Percentiles rank a stretch among this genome's conserved stretches.
Evolutionary conservation across 2,888 invertebrate species (phyloP).

Genomic region (Lutraria lutraria): DNA sequence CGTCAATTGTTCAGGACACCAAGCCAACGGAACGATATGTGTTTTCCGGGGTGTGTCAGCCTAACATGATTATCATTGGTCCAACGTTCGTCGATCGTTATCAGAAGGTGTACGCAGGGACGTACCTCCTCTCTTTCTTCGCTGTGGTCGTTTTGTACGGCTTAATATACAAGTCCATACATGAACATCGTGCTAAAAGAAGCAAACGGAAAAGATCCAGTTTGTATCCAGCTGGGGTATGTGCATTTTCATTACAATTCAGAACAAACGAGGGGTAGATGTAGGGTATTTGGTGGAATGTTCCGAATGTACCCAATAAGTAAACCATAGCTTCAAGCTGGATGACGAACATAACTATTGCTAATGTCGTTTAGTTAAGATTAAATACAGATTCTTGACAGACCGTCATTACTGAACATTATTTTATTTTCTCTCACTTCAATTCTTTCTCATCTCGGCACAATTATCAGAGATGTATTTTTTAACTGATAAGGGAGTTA

Average conservation of each 20-base stretch:
- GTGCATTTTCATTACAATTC: constrained; percentile 6
- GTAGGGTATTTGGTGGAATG: no score
- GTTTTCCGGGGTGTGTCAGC: constrained; percentile 78
- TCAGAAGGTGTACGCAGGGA: constrained; percentile 82
- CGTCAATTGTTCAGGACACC: neutral
- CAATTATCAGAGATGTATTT: no score
- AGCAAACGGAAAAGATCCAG: constrained; percentile 79
- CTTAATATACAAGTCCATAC: constrained; percentile 82
- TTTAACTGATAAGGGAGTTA: no score
- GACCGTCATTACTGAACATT: no score
- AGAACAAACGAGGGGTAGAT: no score
- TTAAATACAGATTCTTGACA: no score
- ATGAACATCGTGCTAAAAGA: constrained; percentile 74
- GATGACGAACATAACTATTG: no score
- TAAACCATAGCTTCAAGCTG: no score
- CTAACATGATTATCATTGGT: constrained; percentile 76
- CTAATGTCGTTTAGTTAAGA: no score
- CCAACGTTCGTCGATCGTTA: constrained; percentile 76
- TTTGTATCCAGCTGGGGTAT: constrained; percentile 73
- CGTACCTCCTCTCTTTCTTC: constrained; percentile 83
- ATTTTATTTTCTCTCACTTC: no score
- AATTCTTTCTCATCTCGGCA: no score
- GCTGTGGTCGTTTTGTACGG: constrained; percentile 84
- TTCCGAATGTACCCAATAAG: no score
- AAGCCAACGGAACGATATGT: neutral